Conservation (phyloP, 2,888 invertebrate species). For the Pterostichus niger region DNA sequence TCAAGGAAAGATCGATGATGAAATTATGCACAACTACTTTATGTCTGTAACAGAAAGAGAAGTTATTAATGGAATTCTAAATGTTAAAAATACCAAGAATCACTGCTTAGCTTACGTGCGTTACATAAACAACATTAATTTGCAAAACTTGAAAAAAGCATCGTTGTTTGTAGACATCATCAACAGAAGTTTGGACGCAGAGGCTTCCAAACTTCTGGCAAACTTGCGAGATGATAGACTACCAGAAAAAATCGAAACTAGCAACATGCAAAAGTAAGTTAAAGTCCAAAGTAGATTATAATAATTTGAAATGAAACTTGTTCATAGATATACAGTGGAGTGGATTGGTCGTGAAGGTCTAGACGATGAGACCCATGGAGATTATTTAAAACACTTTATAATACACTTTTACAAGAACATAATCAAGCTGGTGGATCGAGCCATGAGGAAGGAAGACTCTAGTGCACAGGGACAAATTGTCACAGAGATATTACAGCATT, state of each 20-base stretch:
- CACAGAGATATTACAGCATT: slow-evolving; percentile 95
- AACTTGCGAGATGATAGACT: slow-evolving; percentile 94
- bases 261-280: slow-evolving; percentile 90
- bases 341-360: slow-evolving; percentile 98
- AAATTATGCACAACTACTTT: slow-evolving; percentile 98
- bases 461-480: slow-evolving; percentile 96
- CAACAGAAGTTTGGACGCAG: slow-evolving; percentile 94
- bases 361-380: slow-evolving; percentile 94
- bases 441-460: slow-evolving; percentile 97
- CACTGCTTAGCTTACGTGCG: slow-evolving; percentile 96
- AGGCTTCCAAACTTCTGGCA: slow-evolving; percentile 92
- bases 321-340: slow-evolving; percentile 91
- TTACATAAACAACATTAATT: slow-evolving; percentile 98
- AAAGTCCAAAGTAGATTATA: too few relatives aligned
- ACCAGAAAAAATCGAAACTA: slow-evolving; percentile 92
- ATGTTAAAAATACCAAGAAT: slow-evolving; percentile 95
- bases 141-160: slow-evolving; percentile 96
- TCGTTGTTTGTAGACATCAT: slow-evolving; percentile 97
- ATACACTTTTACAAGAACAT: slow-evolving; percentile 96
- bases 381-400: slow-evolving; percentile 96
- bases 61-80: slow-evolving; percentile 96
- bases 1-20: slow-evolving; percentile 91
- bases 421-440: slow-evolving; percentile 93
- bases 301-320: too few relatives aligned
- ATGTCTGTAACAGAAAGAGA: slow-evolving; percentile 99